phyloP scores from a whole-genome alignment of 2,113 vertebrate species.

The Tychaedon coryphoeus region DNA sequence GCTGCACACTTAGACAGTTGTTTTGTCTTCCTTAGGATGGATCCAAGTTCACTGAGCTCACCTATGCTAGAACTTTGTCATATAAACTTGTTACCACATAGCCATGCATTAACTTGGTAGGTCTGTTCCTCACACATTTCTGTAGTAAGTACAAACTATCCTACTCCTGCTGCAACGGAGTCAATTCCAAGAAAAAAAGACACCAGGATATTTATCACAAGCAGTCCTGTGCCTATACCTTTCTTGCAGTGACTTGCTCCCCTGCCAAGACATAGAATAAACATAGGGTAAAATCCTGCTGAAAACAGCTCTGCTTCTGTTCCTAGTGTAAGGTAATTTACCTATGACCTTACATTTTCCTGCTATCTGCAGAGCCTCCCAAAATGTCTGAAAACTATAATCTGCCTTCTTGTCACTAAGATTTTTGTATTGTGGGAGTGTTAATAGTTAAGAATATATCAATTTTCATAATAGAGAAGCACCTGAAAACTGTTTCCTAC shows the following conservation, averaged over 20 bases:
- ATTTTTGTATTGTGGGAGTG: not conserved
- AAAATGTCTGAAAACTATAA: not conserved
- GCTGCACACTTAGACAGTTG: not conserved
- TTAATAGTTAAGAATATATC: not conserved
- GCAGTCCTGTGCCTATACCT: not conserved
- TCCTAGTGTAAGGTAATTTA: not conserved
- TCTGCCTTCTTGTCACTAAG: not conserved
- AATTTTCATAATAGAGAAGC: not conserved
- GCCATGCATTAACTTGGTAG: rapidly evolving
- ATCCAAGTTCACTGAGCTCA: not conserved
- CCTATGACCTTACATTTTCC: not conserved
- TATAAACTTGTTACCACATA: not conserved
- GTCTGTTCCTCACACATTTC: not conserved
- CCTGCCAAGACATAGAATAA: not conserved
- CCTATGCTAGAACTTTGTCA: rapidly evolving
- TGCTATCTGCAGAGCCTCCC: not conserved
- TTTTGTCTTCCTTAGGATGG: not conserved
- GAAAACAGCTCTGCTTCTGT: not conserved
- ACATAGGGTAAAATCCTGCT: not conserved
- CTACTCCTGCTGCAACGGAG: not conserved
- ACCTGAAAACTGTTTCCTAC: not conserved
- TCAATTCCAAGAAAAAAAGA: not conserved
- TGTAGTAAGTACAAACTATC: not conserved
- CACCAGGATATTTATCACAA: not conserved
- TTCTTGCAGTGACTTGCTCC: not conserved